Conservation (phyloP, 2,888 invertebrate genomes). For the Psylliodes chrysocephalus region DNA sequence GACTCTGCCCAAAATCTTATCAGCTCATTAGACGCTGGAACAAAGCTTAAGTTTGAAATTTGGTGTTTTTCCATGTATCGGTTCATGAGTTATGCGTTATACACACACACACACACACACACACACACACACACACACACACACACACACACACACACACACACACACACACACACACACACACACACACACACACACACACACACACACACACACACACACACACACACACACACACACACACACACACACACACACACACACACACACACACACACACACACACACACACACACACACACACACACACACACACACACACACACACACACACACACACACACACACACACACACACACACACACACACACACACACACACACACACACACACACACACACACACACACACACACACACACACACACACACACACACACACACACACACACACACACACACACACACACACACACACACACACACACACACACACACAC, state of each 20-base stretch:
- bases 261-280: conserved; percentile 10
- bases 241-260: conserved; percentile 10
- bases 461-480: conserved; percentile 10
- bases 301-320: conserved; percentile 10
- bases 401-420: conserved; percentile 10
- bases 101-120: too few relatives aligned
- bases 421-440: conserved; percentile 10
- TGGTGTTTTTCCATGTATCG: too few relatives aligned
- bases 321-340: conserved; percentile 10
- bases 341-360: conserved; percentile 10
- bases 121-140: conserved; percentile 10
- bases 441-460: conserved; percentile 10
- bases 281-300: conserved; percentile 10
- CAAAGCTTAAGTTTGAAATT: too few relatives aligned
- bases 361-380: conserved; percentile 10
- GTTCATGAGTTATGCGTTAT: too few relatives aligned
- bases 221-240: conserved; percentile 10
- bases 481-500: conserved; percentile 10
- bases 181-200: conserved; percentile 10
- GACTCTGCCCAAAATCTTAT: too few relatives aligned
- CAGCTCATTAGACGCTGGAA: too few relatives aligned
- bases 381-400: conserved; percentile 10
- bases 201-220: conserved; percentile 10
- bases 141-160: conserved; percentile 10
- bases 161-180: conserved; percentile 10